phyloP scores from a whole-genome alignment of 2,113 vertebrate species.

The Scolopax mira region DNA sequence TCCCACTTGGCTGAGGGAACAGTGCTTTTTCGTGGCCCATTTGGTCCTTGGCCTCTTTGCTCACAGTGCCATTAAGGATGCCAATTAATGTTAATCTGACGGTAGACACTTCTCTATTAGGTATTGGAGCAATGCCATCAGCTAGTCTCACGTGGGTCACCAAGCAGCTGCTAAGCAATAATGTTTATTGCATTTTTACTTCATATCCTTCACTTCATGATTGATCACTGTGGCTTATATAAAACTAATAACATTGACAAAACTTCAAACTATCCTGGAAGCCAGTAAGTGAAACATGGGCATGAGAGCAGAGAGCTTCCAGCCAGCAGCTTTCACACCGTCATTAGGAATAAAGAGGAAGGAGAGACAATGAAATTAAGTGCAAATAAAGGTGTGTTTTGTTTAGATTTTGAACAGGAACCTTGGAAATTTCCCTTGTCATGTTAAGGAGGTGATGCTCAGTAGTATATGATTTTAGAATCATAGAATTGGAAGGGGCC shows the following conservation, averaged over 20 bases:
- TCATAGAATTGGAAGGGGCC: too few relatives aligned
- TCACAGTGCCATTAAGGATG: not conserved
- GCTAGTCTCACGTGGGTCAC: not conserved
- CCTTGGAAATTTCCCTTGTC: not conserved
- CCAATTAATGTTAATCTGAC: constrained; percentile 19
- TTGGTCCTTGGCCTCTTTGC: constrained; percentile 10
- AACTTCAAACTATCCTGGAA: not conserved
- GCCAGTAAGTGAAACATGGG: not conserved
- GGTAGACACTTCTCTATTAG: not conserved
- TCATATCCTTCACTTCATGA: not conserved
- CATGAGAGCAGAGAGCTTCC: not conserved
- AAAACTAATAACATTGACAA: not conserved
- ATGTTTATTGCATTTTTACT: constrained; percentile 15
- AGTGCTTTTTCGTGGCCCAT: not conserved
- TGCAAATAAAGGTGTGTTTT: not conserved
- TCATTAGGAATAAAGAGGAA: not conserved
- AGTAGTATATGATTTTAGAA: not conserved
- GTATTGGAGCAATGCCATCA: constrained; percentile 3
- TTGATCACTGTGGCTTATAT: not conserved
- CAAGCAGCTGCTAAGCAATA: constrained; percentile 11
- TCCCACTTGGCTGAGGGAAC: not conserved
- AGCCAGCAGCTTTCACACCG: not conserved
- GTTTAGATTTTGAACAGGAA: not conserved
- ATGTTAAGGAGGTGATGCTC: not conserved
- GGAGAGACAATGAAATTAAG: not conserved